Base-by-base conservation (phyloP, 2,888 invertebrate genomes). In the Stegana nigrithorax region DNA sequence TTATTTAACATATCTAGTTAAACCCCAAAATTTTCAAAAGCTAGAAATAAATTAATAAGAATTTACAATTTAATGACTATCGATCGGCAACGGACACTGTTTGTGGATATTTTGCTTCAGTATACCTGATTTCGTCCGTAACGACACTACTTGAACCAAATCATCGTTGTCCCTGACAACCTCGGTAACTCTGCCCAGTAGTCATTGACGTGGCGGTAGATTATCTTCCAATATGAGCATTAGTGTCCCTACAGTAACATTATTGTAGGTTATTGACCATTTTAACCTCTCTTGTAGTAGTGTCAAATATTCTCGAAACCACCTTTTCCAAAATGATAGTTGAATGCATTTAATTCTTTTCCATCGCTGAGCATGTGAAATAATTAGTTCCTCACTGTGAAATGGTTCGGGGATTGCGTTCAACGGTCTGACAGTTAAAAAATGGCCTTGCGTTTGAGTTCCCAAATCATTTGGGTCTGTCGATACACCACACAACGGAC, bases 381-480 rank as follows among this genome's bases (percentile, higher is more conserved):
- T 32, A 10, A 47, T 42, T 45, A 62, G 50, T 2, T 44, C 44
- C 26, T n/a, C 32, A 4, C 12, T 25, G 3, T 23, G 19, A 36
- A 29, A 58, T 8, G 26, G 42, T 23, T 51, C 57, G 25, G 51
- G 26, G 21, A 50, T 12, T 10, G 51, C 21, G 50, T 63, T 63
- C 1, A 63, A 19, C 8, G 63, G 63, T 7, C 60, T 25, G n/a
- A 45, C 45, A 59, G 55, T 53, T 36, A 63, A 29, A 39, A 63
- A 59, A 36, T 63, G 59, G 2, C 63, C 63, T 7, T 36, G 53
- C 3, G 45, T 55, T 12, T 55, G 14, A 19, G 55, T 29, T 19
- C 45, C 45, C 14, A 45, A 56, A 44, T 61, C 60, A 23, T 21
- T 51, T 23, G 51, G 60, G 19, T 47, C 45, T n/a, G n/a, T n/a